Percentiles rank a stretch among this genome's conserved stretches.
phyloP scores from a whole-genome alignment of 2,888 invertebrate genomes.

The Lamellibrachia columna region DNA sequence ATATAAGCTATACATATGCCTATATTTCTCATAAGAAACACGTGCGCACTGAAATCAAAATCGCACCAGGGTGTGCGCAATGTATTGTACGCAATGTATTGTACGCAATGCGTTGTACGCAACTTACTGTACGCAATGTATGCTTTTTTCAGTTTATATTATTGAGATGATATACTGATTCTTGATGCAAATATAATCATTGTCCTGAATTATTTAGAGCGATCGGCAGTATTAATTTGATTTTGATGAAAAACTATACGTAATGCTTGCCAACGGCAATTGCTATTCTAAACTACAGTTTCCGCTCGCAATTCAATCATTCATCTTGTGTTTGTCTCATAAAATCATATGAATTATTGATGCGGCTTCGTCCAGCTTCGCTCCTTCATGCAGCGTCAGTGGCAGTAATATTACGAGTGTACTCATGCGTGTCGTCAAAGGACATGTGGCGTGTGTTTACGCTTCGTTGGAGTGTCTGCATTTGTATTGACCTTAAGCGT shows the following conservation, averaged over 20 bases:
- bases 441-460: neutral
- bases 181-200: neutral
- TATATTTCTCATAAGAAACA: too few relatives aligned
- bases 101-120: too few relatives aligned
- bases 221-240: neutral
- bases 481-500: neutral
- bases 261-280: neutral
- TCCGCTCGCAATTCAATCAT: neutral
- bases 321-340: neutral
- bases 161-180: too few relatives aligned
- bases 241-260: neutral
- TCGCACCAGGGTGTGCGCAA: too few relatives aligned
- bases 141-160: too few relatives aligned
- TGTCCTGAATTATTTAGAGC: neutral
- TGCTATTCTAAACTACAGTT: neutral
- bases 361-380: neutral
- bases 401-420: neutral
- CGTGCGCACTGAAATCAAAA: too few relatives aligned
- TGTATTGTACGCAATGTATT: too few relatives aligned
- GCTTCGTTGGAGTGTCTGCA: neutral
- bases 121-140: too few relatives aligned
- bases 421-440: neutral
- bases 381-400: neutral
- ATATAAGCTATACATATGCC: too few relatives aligned
- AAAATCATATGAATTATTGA: conserved; percentile 9